Evolutionary conservation across 2,113 vertebrate species (phyloP).

Genomic region (Callipepla squamata): DNA sequence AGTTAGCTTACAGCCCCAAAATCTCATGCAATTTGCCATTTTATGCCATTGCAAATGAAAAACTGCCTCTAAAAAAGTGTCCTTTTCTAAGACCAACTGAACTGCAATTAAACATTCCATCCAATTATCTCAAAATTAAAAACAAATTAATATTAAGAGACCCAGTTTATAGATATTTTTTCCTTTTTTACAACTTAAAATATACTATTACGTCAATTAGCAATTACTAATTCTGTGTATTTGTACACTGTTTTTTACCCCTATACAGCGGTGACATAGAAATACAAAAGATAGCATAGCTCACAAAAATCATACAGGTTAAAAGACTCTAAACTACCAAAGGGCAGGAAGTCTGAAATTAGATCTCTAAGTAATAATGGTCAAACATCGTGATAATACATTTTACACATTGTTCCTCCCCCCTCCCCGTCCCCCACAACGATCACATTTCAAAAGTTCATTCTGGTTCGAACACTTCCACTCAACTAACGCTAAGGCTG

Average conservation of each 20-base stretch:
- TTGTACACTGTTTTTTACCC: neutral
- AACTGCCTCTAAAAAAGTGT: accelerated
- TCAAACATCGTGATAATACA: neutral
- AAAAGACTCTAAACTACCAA: neutral
- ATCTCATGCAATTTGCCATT: neutral
- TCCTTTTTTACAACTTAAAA: neutral
- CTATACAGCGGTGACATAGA: neutral
- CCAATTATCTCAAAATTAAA: neutral
- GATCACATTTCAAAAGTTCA: neutral
- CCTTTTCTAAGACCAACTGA: neutral
- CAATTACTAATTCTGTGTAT: neutral
- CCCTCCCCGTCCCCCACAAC: neutral
- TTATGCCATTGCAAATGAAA: neutral
- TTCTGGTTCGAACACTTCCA: neutral
- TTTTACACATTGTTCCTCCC: neutral
- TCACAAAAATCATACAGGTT: neutral
- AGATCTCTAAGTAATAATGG: neutral
- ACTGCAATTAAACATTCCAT: neutral
- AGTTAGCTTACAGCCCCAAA: neutral
- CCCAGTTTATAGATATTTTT: neutral
- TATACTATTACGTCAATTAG: neutral
- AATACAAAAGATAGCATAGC: neutral
- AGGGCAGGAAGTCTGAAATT: neutral
- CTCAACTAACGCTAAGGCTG: neutral
- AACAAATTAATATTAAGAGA: neutral